phyloP scores from a whole-genome alignment of 1,140 invertebrate species.

The Trialeurodes vaporariorum region DNA sequence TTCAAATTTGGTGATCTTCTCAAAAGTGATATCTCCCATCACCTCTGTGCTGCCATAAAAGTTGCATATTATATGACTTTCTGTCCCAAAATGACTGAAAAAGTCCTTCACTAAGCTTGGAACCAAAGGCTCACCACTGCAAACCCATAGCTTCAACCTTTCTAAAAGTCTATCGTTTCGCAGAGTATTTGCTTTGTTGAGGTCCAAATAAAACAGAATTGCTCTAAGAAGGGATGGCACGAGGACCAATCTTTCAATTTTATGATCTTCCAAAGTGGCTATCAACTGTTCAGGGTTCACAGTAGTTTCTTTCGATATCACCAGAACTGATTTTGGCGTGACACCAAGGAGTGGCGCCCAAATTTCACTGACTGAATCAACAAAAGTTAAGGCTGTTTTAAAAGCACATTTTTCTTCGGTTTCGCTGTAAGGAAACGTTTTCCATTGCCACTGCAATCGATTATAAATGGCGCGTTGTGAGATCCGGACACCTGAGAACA shows the following conservation, averaged over 20 bases:
- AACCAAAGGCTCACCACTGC: constrained; percentile 64
- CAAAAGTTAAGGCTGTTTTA: constrained; percentile 79
- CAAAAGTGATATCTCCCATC: constrained; percentile 68
- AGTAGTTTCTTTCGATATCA: constrained; percentile 55
- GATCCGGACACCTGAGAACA: constrained; percentile 60
- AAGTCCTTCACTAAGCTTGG: constrained; percentile 54
- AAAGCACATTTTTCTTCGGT: constrained; percentile 60
- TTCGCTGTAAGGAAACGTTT: constrained; percentile 51
- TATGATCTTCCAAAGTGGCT: constrained; percentile 48
- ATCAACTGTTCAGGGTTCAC: constrained; percentile 62
- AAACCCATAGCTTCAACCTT: constrained; percentile 61
- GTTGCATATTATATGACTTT: constrained; percentile 54
- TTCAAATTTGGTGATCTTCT: constrained; percentile 36
- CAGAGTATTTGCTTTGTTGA: neutral
- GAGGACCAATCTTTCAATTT: constrained; percentile 62
- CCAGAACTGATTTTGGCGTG: constrained; percentile 40
- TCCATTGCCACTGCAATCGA: constrained; percentile 73
- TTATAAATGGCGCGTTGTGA: constrained; percentile 67
- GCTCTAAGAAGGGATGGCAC: constrained; percentile 70
- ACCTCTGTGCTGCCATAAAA: constrained; percentile 85
- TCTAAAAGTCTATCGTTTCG: constrained; percentile 32
- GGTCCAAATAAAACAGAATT: constrained; percentile 54
- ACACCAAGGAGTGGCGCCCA: constrained; percentile 69
- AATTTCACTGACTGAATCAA: constrained; percentile 74
- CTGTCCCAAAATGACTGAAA: constrained; percentile 49